Conservation (phyloP, 2,113 vertebrate genomes). For the Oncorhynchus masou region DNA sequence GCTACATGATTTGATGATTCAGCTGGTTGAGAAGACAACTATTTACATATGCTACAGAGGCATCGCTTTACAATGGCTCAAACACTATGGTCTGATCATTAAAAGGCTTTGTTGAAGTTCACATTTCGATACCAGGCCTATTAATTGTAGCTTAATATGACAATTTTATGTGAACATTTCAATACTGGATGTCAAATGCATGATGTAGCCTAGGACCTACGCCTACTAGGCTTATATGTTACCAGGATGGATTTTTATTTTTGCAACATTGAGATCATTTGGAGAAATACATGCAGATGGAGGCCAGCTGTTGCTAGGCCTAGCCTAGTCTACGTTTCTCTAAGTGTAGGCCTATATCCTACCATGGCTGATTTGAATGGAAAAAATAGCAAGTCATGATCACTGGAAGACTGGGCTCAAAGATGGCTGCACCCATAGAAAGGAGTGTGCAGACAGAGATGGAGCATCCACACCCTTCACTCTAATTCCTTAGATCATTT, state of each 20-base stretch:
- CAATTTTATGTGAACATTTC: no score
- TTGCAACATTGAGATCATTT: background rate
- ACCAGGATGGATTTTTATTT: background rate
- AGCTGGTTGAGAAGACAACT: background rate
- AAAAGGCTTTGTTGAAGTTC: no score
- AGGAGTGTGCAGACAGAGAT: background rate
- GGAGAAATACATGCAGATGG: background rate
- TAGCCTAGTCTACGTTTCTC: background rate
- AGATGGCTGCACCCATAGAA: constrained; percentile 60
- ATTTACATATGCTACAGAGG: background rate
- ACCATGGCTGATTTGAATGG: background rate
- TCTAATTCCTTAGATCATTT: constrained; percentile 45
- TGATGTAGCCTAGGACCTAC: no score
- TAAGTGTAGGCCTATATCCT: background rate
- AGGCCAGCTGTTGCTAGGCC: background rate
- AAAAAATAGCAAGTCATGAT: constrained; percentile 69
- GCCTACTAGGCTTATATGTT: no score
- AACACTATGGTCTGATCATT: no score
- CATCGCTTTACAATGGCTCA: background rate
- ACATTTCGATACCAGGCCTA: no score
- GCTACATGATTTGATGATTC: background rate
- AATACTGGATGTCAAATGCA: no score
- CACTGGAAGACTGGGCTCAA: constrained; percentile 43
- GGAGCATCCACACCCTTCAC: constrained; percentile 45
- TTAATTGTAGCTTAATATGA: no score